These are phyloP conservation scores for Ascidia mentula DNA, from an alignment of 23 tunicate species.

Conservation along the genomic window DNA sequence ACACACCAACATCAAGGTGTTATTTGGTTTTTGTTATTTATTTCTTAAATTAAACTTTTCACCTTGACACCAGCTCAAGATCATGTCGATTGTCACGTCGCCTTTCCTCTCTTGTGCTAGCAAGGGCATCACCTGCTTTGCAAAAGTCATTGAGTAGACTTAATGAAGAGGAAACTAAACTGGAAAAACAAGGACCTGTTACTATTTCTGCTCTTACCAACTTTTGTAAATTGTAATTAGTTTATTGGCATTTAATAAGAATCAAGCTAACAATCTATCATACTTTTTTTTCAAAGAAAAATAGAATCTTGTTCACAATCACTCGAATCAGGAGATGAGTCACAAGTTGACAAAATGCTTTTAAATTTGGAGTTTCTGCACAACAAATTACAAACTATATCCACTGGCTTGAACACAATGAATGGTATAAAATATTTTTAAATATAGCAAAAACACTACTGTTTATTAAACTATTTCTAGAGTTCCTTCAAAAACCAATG, in stretches of 20 bases:
- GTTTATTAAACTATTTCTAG: slow-evolving; percentile 4
- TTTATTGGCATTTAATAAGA: not conserved
- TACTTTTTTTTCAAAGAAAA: not conserved
- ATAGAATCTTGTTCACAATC: not conserved
- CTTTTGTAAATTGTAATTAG: slow-evolving; percentile 46
- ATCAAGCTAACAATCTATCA: not conserved
- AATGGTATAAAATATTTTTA: no score
- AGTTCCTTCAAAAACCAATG: slow-evolving; percentile 3
- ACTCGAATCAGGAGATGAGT: not conserved
- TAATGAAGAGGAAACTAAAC: slow-evolving; percentile 18
- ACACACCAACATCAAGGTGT: slow-evolving; percentile 9
- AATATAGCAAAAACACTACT: not conserved
- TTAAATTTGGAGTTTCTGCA: slow-evolving; percentile 15
- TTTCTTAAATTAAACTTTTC: not conserved
- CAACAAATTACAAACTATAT: not conserved
- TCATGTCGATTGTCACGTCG: slow-evolving; percentile 51
- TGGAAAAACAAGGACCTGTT: not conserved
- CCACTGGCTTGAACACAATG: no score
- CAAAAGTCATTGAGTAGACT: slow-evolving; percentile 51
- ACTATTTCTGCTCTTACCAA: slow-evolving; percentile 1
- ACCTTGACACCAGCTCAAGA: slow-evolving; percentile 2
- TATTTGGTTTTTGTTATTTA: not conserved
- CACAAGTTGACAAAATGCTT: slow-evolving; percentile 30
- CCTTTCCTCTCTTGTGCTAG: slow-evolving; percentile 68
- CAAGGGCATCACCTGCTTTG: slow-evolving; percentile 72